phyloP scores from a whole-genome alignment of 1,140 invertebrate species.

The Harpegnathos saltator region DNA sequence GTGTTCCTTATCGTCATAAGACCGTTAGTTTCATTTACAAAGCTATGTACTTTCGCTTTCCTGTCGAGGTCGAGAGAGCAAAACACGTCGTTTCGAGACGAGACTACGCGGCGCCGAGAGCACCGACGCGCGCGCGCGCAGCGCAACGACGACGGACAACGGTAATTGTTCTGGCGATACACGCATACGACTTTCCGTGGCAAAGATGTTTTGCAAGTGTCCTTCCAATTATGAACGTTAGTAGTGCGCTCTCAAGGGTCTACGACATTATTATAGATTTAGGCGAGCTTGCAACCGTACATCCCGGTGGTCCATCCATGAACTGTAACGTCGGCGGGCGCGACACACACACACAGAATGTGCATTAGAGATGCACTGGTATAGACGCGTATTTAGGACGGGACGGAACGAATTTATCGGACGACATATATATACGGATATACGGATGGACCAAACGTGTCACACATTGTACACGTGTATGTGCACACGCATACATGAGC shows the following conservation, averaged over 20 bases:
- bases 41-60: background rate
- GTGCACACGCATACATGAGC: constrained; percentile 40
- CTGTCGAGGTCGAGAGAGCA: background rate
- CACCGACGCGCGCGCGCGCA: background rate
- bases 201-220: constrained; percentile 80
- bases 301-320: constrained; percentile 72
- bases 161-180: background rate
- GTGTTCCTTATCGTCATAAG: background rate
- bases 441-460: constrained; percentile 26
- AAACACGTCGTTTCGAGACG: background rate
- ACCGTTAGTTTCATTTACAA: background rate
- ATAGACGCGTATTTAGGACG: background rate
- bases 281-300: constrained; percentile 63
- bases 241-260: constrained; percentile 67
- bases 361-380: background rate
- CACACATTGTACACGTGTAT: constrained; percentile 55
- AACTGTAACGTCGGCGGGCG: constrained; percentile 21
- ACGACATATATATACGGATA: background rate
- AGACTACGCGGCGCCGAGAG: constrained; percentile 33
- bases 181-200: constrained; percentile 61
- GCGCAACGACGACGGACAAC: background rate
- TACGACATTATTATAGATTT: constrained; percentile 69
- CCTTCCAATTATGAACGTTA: constrained; percentile 77
- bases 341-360: background rate
- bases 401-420: background rate